Conservation (phyloP, 2,888 invertebrate genomes). For the Lasioglossum malachurum region DNA sequence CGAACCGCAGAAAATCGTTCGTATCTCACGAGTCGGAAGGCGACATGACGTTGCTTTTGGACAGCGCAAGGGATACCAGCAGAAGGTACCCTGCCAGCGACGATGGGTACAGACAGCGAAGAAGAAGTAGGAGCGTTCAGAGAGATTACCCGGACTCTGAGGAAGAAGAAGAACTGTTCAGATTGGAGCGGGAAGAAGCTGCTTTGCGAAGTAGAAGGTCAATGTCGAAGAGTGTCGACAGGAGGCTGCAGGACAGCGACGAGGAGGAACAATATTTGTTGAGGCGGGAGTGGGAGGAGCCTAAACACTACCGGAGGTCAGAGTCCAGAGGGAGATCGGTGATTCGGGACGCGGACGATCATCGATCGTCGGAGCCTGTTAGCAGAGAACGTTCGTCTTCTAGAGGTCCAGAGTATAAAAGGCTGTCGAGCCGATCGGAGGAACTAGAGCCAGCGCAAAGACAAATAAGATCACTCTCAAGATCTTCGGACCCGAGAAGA, state of each 20-base stretch:
- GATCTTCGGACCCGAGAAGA: constrained; percentile 68
- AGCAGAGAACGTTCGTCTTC: constrained; percentile 72
- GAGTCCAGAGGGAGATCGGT: constrained; percentile 67
- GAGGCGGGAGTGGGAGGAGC: constrained; percentile 51
- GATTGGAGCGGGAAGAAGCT: constrained; percentile 56
- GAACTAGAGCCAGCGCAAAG: constrained; percentile 67
- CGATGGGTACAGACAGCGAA: constrained; percentile 51
- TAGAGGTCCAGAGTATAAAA: constrained; percentile 66
- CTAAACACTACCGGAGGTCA: constrained; percentile 46
- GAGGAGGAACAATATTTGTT: constrained; percentile 55
- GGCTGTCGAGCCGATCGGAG: constrained; percentile 57
- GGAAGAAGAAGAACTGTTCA: constrained; percentile 48
- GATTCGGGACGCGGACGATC: constrained; percentile 69
- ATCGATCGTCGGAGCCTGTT: constrained; percentile 72
- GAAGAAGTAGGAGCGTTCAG: constrained; percentile 68
- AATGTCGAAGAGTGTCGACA: constrained; percentile 60
- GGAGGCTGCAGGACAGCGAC: constrained; percentile 48
- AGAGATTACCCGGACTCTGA: constrained; percentile 65
- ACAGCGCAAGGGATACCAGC: constrained; percentile 33
- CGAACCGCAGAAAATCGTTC: constrained; percentile 53
- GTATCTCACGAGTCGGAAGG: constrained; percentile 42
- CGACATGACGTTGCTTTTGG: constrained; percentile 41
- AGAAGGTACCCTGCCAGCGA: constrained; percentile 42
- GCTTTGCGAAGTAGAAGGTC: constrained; percentile 67
- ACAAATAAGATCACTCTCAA: constrained; percentile 66